Evolutionary conservation across 2,113 vertebrate genomes (phyloP).

Genomic region (Coracopsis vasa): DNA sequence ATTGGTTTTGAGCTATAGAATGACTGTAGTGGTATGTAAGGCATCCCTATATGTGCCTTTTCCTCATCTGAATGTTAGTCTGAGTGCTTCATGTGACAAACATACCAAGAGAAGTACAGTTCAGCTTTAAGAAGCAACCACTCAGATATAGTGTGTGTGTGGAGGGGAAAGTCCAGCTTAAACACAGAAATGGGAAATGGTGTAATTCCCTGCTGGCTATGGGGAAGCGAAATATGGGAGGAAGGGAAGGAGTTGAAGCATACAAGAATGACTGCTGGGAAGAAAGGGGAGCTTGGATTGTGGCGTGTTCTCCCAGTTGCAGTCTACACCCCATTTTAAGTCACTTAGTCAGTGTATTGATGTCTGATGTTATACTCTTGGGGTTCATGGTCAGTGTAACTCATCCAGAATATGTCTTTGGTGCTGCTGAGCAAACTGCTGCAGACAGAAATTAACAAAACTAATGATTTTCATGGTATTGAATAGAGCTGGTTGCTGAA

Average conservation of each 20-base stretch:
- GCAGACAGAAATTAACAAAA: background rate
- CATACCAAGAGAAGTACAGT: background rate
- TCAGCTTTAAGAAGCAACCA: background rate
- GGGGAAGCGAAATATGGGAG: background rate
- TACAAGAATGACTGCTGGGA: background rate
- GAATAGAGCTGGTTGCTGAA: background rate
- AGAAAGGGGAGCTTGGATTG: background rate
- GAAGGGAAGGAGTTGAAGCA: background rate
- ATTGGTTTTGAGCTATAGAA: background rate
- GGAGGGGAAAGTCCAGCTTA: background rate
- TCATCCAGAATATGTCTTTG: background rate
- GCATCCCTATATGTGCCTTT: background rate
- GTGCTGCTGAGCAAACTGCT: background rate
- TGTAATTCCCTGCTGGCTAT: background rate
- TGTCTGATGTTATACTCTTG: background rate
- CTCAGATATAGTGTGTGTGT: fast-evolving
- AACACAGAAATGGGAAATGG: background rate
- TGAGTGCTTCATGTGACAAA: background rate
- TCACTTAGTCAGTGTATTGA: background rate
- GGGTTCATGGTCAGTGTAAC: background rate
- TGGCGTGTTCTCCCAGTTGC: fast-evolving
- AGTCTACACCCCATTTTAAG: background rate
- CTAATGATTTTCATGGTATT: background rate
- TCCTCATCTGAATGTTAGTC: background rate
- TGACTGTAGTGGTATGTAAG: background rate